Evolutionary conservation across 2,797 vertebrate species (phyloP), one percentile per base, ranked within the genome.

Genomic region (Macropodus opercularis): DNA sequence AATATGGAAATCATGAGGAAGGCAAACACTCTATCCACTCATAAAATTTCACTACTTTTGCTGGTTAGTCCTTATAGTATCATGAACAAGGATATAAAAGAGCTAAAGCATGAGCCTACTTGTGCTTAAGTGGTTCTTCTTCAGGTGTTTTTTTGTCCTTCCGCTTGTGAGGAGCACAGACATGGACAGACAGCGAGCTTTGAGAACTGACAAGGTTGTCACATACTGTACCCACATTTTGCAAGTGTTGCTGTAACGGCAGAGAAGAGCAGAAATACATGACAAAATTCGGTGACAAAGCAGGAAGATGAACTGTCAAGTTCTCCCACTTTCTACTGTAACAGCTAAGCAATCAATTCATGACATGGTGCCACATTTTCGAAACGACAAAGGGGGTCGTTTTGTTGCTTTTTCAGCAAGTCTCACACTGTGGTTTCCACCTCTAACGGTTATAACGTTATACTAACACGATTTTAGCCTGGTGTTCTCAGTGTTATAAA

Each of bases 1-100:
- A 48, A 63, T 65, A 75, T 68, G 23, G 52, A 64, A 80, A 69
- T 74, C 14, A 4, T 24, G 57, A 39, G 46, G 34, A 44, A 17
- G 56, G 42, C 27, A 62, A 68, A 48, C 23, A 43, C 18, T 31
- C 34, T 68, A 63, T 60, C 3, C 47, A 32, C 6, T 36, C 3
- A 32, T 31, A 29, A 54, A 43, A 39, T 36, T 36, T 59, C 39
- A 65, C 14, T 7, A 8, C 24, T 41, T 27, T 22, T 53, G 22
- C 15, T 22, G 9, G 32, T 39, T 39, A 7, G 3, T 39, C 10
- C 8, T 38, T 9, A 18, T 32, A 32, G 3, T 32, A 32, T 32
- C 12, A 14, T 32, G 31, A 5, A 35, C 15, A 35, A 8, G 14
- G 34, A n/a, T 15, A 35, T 35, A 43, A 43, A 22, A 46, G n/a